These are phyloP conservation scores for Diarsia mendica DNA, from an alignment of 2,888 invertebrate species.

Conservation along the genomic window DNA sequence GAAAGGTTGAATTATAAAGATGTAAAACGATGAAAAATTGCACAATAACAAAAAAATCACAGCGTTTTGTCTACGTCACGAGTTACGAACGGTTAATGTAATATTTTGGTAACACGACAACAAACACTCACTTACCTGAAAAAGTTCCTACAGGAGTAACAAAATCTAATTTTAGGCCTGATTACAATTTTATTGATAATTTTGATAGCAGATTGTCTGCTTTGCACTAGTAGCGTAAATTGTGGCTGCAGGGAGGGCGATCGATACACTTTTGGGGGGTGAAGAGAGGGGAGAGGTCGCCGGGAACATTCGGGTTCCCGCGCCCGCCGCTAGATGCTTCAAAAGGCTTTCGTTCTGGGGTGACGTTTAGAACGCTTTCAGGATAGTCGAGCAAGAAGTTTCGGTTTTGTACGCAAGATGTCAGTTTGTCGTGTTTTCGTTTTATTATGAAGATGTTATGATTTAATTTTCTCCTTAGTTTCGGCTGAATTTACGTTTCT, in stretches of 20 bases:
- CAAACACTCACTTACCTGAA: constrained; percentile 77
- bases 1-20: background rate
- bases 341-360: constrained; percentile 67
- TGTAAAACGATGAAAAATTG: constrained; percentile 34
- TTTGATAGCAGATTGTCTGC: constrained; percentile 77
- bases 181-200: constrained; percentile 75
- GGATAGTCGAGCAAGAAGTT: constrained; percentile 48
- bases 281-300: constrained; percentile 64
- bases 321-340: constrained; percentile 81
- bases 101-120: constrained; percentile 41
- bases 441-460: too few relatives aligned
- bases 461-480: background rate
- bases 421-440: constrained; percentile 41
- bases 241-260: constrained; percentile 76
- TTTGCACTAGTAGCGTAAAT: constrained; percentile 83
- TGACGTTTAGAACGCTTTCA: constrained; percentile 65
- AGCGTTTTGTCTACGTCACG: constrained; percentile 78
- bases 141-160: constrained; percentile 55
- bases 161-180: constrained; percentile 75
- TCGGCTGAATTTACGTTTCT: background rate
- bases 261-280: constrained; percentile 82
- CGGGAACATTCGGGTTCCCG: constrained; percentile 73
- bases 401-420: constrained; percentile 56
- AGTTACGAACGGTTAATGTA: constrained; percentile 78
- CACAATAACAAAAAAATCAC: constrained; percentile 70